phyloP scores from a whole-genome alignment of 2,113 vertebrate species.

The Dascyllus trimaculatus region DNA sequence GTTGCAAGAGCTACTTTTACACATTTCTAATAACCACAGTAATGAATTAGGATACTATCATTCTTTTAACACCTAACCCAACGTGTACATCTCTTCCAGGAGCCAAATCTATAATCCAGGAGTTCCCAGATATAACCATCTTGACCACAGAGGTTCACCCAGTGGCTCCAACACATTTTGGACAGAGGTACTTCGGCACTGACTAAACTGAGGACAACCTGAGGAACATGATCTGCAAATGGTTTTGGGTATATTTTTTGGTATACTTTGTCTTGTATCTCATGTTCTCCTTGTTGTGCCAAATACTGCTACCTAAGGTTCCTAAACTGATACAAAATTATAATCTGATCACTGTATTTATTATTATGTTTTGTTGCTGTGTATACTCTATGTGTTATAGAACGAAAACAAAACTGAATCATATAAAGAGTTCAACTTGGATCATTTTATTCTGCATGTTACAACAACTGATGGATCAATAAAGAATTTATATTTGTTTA shows the following conservation, averaged over 20 bases:
- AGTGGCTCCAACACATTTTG: conserved; percentile 96
- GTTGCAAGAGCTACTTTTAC: background rate
- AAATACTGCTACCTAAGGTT: conserved; percentile 52
- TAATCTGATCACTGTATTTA: conserved; percentile 49
- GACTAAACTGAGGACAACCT: conserved; percentile 83
- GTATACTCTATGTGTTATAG: conserved; percentile 20
- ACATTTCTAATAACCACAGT: background rate
- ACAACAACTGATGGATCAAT: conserved; percentile 67
- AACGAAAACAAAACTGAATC: conserved; percentile 26
- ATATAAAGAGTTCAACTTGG: conserved; percentile 49
- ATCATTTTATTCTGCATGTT: conserved; percentile 78
- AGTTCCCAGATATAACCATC: conserved; percentile 98
- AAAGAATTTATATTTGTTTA: conserved; percentile 79
- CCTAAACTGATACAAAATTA: conserved; percentile 16
- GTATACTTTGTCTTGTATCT: conserved; percentile 34
- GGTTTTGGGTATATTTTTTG: conserved; percentile 46
- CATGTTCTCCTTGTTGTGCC: conserved; percentile 68
- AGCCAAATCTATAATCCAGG: conserved; percentile 96
- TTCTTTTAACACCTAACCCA: conserved; percentile 2
- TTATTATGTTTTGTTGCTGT: conserved; percentile 57
- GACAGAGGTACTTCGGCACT: conserved; percentile 98
- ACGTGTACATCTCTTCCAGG: conserved; percentile 77
- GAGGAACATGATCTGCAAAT: conserved; percentile 50
- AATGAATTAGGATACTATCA: background rate
- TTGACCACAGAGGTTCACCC: conserved; percentile 96